Percentiles rank a stretch among this genome's conserved stretches.
phyloP scores from a whole-genome alignment of 2,888 invertebrate species.

The Ernsta delagoae region DNA sequence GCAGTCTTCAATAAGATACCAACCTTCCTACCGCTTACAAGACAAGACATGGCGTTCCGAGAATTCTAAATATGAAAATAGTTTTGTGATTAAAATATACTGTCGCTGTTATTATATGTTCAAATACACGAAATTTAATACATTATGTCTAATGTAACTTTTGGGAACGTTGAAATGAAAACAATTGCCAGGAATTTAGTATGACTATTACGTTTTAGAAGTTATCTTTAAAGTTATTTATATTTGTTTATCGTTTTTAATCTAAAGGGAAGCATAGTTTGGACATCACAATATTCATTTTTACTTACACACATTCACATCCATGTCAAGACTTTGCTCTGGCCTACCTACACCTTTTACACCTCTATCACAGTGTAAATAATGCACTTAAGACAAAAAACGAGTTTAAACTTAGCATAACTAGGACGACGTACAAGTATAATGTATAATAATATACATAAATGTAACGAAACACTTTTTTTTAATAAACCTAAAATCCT shows the following conservation, averaged over 20 bases:
- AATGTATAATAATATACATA: slow-evolving; percentile 11
- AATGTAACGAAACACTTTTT: slow-evolving; percentile 47
- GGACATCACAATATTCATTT: slow-evolving; percentile 28
- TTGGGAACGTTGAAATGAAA: no score
- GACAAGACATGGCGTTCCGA: slow-evolving; percentile 71
- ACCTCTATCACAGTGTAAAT: slow-evolving; percentile 84
- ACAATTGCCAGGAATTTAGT: not conserved
- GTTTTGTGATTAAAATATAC: slow-evolving; percentile 6
- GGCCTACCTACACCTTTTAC: slow-evolving; percentile 73
- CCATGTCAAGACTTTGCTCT: slow-evolving; percentile 75
- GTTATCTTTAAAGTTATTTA: not conserved
- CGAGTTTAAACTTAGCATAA: slow-evolving; percentile 54
- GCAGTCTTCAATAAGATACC: slow-evolving; percentile 82
- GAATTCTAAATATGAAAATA: slow-evolving; percentile 32
- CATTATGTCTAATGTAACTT: not conserved
- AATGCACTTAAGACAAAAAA: slow-evolving; percentile 79
- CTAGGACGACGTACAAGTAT: slow-evolving; percentile 55
- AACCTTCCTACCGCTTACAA: slow-evolving; percentile 61
- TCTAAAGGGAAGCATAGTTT: slow-evolving; percentile 27
- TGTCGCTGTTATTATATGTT: not conserved
- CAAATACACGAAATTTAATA: no score
- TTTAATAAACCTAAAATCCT: slow-evolving; percentile 44
- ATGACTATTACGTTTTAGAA: not conserved
- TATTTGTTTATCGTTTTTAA: not conserved
- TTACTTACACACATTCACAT: slow-evolving; percentile 46